A percentile compares a stretch with the other conserved stretches of the same genome.
phyloP scores from a whole-genome alignment of 2,797 vertebrate genomes.

The Coreius guichenoti region DNA sequence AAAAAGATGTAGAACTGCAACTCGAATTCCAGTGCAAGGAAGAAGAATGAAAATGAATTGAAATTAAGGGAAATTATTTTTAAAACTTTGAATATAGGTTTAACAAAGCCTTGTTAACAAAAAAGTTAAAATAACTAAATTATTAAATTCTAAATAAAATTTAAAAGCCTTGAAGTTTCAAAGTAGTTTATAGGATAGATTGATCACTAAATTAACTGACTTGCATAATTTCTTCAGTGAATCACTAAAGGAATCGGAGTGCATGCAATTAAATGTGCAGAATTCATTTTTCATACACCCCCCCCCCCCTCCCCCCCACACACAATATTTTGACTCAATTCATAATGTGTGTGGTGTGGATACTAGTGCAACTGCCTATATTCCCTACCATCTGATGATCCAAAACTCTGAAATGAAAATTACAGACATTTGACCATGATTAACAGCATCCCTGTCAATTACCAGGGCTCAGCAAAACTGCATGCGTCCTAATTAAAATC shows the following conservation, averaged over 20 bases:
- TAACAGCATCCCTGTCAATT: constrained; percentile 47
- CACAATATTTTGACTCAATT: constrained; percentile 3
- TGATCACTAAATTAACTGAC: not conserved
- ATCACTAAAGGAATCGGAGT: not conserved
- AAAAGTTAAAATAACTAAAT: not conserved
- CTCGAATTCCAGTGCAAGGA: not conserved
- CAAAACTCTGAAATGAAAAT: constrained; percentile 33
- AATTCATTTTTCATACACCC: not conserved
- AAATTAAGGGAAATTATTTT: not conserved
- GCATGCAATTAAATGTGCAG: not conserved
- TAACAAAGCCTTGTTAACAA: not conserved
- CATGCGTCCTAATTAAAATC: constrained; percentile 42
- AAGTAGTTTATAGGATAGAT: not conserved
- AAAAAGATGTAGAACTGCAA: not conserved
- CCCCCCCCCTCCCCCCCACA: too few species aligned
- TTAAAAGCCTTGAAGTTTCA: too few species aligned
- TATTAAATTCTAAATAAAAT: too few species aligned
- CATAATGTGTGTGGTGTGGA: not conserved
- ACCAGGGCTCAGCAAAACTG: constrained; percentile 16
- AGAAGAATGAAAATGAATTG: not conserved
- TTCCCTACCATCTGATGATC: constrained; percentile 27
- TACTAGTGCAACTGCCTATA: not conserved
- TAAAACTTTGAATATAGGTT: not conserved
- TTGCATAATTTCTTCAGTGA: not conserved
- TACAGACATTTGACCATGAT: constrained; percentile 41